Base-by-base conservation (phyloP, 1,140 invertebrate species). In the Drosophila subpulchrella region DNA sequence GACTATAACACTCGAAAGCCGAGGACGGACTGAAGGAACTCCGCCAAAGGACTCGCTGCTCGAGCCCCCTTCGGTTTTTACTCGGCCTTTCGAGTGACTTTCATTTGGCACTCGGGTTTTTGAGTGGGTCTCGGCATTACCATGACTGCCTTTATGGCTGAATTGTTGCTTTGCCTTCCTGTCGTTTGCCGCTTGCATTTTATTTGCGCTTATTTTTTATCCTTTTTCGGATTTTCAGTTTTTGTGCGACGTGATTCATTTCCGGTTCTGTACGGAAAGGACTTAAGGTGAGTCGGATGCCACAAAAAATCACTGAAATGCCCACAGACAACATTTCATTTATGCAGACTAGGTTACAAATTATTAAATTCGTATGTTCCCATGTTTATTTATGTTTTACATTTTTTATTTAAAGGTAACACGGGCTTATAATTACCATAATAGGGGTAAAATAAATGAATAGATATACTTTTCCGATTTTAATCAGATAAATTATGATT, bases 1-100 rank as follows among this genome's bases (percentile, higher is more conserved):
- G 84, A 81, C 84, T 88, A 62, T 78, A 74, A 74, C 59, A 63
- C 59, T 78, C 80, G 81, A 89, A 88, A 78, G 84, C 85, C 81
- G 84, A 88, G 84, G 84, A 89, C 84, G 84, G 80, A 88, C 84
- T 88, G 38, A 47, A 51, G 42, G 24, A 46, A 61, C 71, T 73
- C 59, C 67, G 53, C 38, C 34, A 51, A 71, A 79, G 57, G 57
- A 78, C 67, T 76, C 66, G 57, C 20, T 12, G 38, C 27, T 17
- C 47, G 58, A 13, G 41, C 61, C 55, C 38, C 56, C 44, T 44
- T 63, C 38, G 56, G 44, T 12, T 60, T 58, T 34, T 10, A 6
- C 8, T 34, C 82, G 74, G 51, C 13, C 50, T 7, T 59, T 71
- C 56, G 59, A 66, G 62, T 50, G 53, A 53, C 56, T 59, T 41